These are phyloP conservation scores for Actinostola sp. DNA, from an alignment of 92 coral and sea anemone genomes.

Conservation along the genomic window DNA sequence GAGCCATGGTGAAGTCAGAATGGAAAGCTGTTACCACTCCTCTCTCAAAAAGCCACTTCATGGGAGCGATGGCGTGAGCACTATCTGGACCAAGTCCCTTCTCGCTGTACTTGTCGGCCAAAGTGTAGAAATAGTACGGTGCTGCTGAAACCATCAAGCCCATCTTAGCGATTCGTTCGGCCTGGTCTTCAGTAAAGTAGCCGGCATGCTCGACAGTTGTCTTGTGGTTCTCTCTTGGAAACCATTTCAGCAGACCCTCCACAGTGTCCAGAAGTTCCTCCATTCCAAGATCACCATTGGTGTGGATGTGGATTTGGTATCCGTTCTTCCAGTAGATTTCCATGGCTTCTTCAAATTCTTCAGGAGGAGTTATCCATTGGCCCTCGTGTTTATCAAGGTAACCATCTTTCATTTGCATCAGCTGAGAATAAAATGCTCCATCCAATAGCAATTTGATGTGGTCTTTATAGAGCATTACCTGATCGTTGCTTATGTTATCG, in stretches of 20 bases:
- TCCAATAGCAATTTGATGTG: constrained; percentile 32
- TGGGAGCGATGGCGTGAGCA: constrained; percentile 44
- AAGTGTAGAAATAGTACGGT: constrained; percentile 47
- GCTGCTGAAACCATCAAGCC: constrained; percentile 46
- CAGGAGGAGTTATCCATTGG: constrained; percentile 36
- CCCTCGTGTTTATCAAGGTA: constrained; percentile 37
- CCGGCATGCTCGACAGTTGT: constrained; percentile 56
- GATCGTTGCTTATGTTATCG: constrained; percentile 29
- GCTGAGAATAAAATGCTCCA: constrained; percentile 46
- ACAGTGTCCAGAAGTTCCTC: constrained; percentile 22
- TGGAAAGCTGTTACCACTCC: constrained; percentile 46
- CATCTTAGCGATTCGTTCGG: constrained; percentile 41
- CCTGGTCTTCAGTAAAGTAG: constrained; percentile 52
- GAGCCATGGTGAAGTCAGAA: constrained; percentile 62
- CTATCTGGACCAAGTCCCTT: constrained; percentile 29
- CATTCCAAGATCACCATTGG: constrained; percentile 57
- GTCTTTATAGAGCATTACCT: constrained; percentile 33
- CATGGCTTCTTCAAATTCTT: constrained; percentile 29
- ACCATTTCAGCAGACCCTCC: constrained; percentile 20
- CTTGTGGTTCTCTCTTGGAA: constrained; percentile 31
- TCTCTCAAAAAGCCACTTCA: constrained; percentile 45
- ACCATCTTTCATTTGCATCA: constrained; percentile 47
- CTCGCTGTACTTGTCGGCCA: constrained; percentile 45
- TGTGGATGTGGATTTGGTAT: constrained; percentile 47
- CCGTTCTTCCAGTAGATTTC: constrained; percentile 42